These are phyloP conservation scores for Pseudachorutes palmiensis DNA, from an alignment of 1,140 invertebrate genomes.

Conservation along the genomic window DNA sequence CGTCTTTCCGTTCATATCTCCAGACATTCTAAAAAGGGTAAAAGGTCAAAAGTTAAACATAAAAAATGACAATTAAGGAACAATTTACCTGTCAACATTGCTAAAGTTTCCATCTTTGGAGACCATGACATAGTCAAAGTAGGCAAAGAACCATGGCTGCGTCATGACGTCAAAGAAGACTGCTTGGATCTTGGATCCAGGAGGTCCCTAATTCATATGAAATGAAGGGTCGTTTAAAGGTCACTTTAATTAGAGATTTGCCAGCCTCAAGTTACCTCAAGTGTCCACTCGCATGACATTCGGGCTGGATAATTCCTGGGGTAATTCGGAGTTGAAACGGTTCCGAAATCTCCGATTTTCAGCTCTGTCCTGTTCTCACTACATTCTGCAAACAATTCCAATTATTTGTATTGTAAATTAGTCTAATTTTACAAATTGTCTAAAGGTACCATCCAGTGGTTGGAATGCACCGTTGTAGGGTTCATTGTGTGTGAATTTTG, in stretches of 20 bases:
- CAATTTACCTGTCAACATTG: conserved; percentile 31
- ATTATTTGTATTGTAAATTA: not conserved
- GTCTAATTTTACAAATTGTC: not conserved
- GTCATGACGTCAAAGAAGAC: conserved; percentile 35
- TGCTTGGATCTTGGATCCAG: conserved; percentile 31
- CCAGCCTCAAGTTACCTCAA: conserved; percentile 26
- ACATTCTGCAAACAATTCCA: conserved; percentile 22
- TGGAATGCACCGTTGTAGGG: conserved; percentile 11
- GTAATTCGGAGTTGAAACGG: conserved; percentile 34
- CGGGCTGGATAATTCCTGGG: conserved; percentile 35
- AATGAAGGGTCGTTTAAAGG: not conserved
- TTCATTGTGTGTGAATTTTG: conserved; percentile 22
- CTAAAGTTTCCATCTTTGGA: conserved; percentile 34
- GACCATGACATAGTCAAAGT: conserved; percentile 38
- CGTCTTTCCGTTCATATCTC: conserved; percentile 35
- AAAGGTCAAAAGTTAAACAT: conserved; percentile 6
- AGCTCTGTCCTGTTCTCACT: conserved; percentile 30
- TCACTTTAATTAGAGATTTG: not conserved
- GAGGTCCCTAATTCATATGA: conserved; percentile 21
- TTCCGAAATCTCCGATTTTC: conserved; percentile 33
- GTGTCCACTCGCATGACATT: conserved; percentile 31
- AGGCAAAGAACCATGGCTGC: conserved; percentile 38
- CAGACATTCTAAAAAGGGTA: conserved; percentile 28
- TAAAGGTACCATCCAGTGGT: conserved; percentile 15
- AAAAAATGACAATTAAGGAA: not conserved